Percentiles rank a stretch among this genome's conserved stretches.
Evolutionary conservation across 2,113 vertebrate species (phyloP).

Genomic region (Glaucomys volans): DNA sequence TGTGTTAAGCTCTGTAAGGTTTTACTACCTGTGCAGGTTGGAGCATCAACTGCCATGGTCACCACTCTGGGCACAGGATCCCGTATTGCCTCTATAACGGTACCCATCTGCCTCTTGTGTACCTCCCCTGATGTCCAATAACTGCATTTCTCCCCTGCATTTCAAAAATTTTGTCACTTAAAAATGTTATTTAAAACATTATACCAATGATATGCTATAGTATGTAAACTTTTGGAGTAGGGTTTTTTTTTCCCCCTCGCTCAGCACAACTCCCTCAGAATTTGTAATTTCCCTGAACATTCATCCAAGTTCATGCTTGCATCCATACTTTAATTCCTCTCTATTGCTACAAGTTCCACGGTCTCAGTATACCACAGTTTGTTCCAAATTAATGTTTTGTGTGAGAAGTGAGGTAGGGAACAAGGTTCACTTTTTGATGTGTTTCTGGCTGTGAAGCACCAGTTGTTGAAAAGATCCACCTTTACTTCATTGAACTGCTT

Average conservation of each 20-base stretch:
- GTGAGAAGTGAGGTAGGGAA: background rate
- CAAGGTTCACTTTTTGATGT: background rate
- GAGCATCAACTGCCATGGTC: background rate
- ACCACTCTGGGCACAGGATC: background rate
- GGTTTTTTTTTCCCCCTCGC: background rate
- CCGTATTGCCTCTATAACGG: background rate
- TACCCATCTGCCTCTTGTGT: background rate
- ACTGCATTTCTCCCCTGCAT: background rate
- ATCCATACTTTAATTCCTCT: constrained; percentile 11
- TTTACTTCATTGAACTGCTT: background rate
- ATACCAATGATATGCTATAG: background rate
- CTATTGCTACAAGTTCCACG: background rate
- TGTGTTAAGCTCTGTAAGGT: background rate
- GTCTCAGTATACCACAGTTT: background rate
- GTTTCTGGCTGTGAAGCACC: background rate
- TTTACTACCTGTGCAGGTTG: background rate
- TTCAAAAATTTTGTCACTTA: constrained; percentile 4
- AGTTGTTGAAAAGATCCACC: background rate
- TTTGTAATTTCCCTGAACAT: background rate
- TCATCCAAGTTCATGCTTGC: background rate
- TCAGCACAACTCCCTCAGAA: background rate
- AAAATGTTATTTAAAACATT: background rate
- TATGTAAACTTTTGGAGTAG: background rate
- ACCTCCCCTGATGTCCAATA: background rate
- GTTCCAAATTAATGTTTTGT: background rate